phyloP scores from a whole-genome alignment of 1,140 invertebrate genomes.

The Popillia japonica region DNA sequence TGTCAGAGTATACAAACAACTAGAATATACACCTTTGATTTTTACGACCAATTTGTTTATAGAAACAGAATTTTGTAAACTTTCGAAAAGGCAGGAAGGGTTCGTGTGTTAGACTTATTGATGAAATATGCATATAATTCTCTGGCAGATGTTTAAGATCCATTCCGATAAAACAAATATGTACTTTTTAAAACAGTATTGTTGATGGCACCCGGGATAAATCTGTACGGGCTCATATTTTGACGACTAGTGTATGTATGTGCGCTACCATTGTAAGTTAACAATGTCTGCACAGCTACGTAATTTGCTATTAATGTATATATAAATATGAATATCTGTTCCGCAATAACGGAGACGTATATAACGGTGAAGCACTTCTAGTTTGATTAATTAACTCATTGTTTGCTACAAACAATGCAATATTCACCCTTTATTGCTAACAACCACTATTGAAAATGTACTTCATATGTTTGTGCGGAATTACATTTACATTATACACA shows the following conservation, averaged over 20 bases:
- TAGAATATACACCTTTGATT: constrained; percentile 7
- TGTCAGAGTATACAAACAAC: constrained; percentile 1
- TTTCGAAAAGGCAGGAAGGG: neutral
- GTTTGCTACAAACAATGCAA: constrained; percentile 1
- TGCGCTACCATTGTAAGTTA: neutral
- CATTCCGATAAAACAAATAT: too few relatives aligned
- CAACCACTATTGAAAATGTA: neutral
- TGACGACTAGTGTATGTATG: neutral
- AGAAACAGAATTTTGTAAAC: neutral
- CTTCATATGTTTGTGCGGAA: neutral
- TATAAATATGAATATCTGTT: constrained; percentile 7
- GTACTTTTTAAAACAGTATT: too few relatives aligned
- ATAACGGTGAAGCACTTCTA: neutral
- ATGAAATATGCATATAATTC: neutral
- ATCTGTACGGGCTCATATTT: neutral
- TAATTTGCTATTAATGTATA: constrained; percentile 8
- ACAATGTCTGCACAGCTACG: too few relatives aligned
- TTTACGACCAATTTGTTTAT: constrained; percentile 6
- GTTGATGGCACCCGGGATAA: neutral
- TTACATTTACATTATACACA: neutral
- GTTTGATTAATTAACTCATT: neutral
- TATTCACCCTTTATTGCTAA: neutral
- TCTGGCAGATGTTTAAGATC: neutral
- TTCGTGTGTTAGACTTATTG: neutral
- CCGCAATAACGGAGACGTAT: neutral